phyloP scores from a whole-genome alignment of 2,113 vertebrate genomes.

The Acrocephalus kingi region DNA sequence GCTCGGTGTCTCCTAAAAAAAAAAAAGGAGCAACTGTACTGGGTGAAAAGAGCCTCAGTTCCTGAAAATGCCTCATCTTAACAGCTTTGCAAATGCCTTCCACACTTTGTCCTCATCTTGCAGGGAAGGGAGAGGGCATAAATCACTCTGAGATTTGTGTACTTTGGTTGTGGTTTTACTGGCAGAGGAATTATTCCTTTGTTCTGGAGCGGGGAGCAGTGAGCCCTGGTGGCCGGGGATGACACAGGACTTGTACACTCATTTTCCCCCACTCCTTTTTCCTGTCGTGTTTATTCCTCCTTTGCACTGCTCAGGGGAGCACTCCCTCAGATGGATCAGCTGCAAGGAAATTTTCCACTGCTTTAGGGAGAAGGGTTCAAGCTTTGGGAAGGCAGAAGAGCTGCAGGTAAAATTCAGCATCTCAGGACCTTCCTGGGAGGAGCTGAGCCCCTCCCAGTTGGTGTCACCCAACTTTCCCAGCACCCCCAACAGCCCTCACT shows the following conservation, averaged over 20 bases:
- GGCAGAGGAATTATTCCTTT: background rate
- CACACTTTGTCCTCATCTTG: background rate
- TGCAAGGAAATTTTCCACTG: background rate
- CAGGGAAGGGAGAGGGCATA: background rate
- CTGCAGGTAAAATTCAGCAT: background rate
- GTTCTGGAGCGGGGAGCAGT: background rate
- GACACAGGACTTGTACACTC: background rate
- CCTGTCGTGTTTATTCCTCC: background rate
- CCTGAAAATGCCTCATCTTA: background rate
- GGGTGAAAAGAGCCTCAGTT: conserved; percentile 38
- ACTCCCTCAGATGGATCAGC: background rate
- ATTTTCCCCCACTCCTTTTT: background rate
- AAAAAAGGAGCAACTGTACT: background rate
- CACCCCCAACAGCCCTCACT: background rate
- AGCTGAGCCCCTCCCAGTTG: background rate
- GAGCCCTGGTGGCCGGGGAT: background rate
- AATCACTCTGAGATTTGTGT: background rate
- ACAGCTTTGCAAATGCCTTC: background rate
- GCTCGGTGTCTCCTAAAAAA: background rate
- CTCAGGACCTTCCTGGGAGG: background rate
- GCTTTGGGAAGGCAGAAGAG: background rate
- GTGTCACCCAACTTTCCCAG: background rate
- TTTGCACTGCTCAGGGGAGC: background rate
- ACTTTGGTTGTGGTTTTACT: background rate
- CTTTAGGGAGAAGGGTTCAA: background rate